Percentiles rank a stretch among this genome's conserved stretches.
Evolutionary conservation across 2,797 vertebrate species (phyloP).

Genomic region (Alosa sapidissima): DNA sequence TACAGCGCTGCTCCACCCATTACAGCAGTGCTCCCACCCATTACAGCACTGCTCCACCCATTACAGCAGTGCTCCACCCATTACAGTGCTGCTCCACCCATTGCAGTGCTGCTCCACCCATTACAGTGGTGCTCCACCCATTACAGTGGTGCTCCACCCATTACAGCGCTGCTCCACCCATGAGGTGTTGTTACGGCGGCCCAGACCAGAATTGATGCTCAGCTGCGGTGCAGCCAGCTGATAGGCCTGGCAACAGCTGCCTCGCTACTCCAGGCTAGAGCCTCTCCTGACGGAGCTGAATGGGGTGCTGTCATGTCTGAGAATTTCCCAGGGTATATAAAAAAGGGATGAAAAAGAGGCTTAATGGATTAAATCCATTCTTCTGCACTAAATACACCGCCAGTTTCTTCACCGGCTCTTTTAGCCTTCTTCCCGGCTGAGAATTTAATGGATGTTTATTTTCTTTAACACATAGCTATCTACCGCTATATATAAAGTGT

Average conservation of each 20-base stretch:
- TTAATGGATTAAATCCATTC: slow-evolving; percentile 23
- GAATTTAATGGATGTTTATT: neutral
- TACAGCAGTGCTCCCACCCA: too few relatives aligned
- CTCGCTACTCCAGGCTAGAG: neutral
- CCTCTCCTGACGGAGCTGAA: neutral
- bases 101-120: neutral
- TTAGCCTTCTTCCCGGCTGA: slow-evolving; percentile 9
- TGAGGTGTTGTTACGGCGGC: neutral
- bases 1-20: neutral
- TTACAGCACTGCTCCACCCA: neutral
- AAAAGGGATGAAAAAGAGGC: slow-evolving; percentile 3
- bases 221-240: neutral
- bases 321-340: slow-evolving; percentile 2
- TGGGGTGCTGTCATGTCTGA: neutral
- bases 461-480: neutral
- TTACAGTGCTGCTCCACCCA: neutral
- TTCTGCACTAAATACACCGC: slow-evolving; percentile 13
- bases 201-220: neutral
- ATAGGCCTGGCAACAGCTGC: neutral
- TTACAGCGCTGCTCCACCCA: neutral
- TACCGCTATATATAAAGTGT: neutral
- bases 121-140: neutral
- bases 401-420: neutral
- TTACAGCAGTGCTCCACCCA: too few relatives aligned
- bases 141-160: too few relatives aligned